Evolutionary conservation across 1,140 invertebrate genomes (phyloP).

Genomic region (Notospermus geniculatus): DNA sequence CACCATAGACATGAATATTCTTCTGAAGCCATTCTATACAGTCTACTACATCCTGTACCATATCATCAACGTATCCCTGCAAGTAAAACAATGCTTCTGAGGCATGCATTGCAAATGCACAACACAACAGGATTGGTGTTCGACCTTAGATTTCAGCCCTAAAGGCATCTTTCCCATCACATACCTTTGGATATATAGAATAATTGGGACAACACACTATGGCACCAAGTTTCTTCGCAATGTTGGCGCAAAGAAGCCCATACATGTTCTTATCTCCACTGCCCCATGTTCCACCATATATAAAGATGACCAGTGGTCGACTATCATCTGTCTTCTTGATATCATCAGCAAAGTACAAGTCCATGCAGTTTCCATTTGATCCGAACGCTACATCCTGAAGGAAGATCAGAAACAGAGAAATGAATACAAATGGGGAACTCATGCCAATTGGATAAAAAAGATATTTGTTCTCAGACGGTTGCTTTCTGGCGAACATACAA

Average conservation of each 20-base stretch:
- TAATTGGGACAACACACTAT: constrained; percentile 51
- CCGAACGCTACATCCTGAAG: constrained; percentile 46
- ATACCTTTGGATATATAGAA: constrained; percentile 50
- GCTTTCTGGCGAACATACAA: too few relatives aligned
- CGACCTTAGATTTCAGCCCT: too few relatives aligned
- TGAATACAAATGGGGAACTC: too few relatives aligned
- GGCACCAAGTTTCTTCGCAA: constrained; percentile 37
- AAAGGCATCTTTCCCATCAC: too few relatives aligned
- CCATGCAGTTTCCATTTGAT: constrained; percentile 41
- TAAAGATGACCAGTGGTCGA: constrained; percentile 47
- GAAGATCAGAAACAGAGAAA: background rate
- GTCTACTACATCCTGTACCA: constrained; percentile 53
- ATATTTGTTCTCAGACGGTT: too few relatives aligned
- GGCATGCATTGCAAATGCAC: too few relatives aligned
- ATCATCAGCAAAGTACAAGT: constrained; percentile 38
- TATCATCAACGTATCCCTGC: constrained; percentile 53
- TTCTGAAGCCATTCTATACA: constrained; percentile 44
- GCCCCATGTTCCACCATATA: constrained; percentile 50
- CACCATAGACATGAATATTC: constrained; percentile 43
- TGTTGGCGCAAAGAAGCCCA: constrained; percentile 41
- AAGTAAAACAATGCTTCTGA: too few relatives aligned
- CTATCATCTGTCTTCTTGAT: constrained; percentile 1
- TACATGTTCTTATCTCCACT: constrained; percentile 51
- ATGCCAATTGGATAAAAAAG: too few relatives aligned
- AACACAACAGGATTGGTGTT: too few relatives aligned